A percentile compares a stretch with the other conserved stretches of the same genome.
phyloP scores from a whole-genome alignment of 2,888 invertebrate species.

The Andrena minutula region DNA sequence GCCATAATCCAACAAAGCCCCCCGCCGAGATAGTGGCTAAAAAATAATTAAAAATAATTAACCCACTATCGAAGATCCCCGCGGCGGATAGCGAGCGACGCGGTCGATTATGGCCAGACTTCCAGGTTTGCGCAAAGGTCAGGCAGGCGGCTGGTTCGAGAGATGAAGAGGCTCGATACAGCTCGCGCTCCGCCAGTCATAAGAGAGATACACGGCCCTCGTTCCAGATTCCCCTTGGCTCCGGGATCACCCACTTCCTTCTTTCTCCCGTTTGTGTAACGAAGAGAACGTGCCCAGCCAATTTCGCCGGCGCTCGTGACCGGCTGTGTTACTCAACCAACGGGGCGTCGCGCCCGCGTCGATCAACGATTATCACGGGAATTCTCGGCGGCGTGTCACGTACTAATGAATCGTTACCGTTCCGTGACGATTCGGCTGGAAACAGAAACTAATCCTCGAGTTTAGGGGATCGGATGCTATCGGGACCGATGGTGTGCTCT shows the following conservation, averaged over 20 bases:
- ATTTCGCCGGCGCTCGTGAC: constrained; percentile 46
- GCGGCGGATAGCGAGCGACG: constrained; percentile 19
- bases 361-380: constrained; percentile 56
- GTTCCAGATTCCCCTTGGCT: constrained; percentile 69
- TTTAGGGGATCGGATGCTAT: not conserved
- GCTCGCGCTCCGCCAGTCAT: constrained; percentile 25
- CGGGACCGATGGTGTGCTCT: not conserved
- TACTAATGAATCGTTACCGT: constrained; percentile 3
- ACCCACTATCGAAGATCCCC: constrained; percentile 19
- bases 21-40: constrained; percentile 10
- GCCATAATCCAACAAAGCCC: constrained; percentile 12
- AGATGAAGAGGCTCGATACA: constrained; percentile 41
- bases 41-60: constrained; percentile 41
- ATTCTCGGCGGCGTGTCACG: not conserved
- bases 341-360: constrained; percentile 36
- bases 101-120: constrained; percentile 34
- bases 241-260: constrained; percentile 59
- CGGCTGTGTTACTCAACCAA: constrained; percentile 44
- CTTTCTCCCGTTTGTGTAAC: constrained; percentile 49
- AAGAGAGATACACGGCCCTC: constrained; percentile 38
- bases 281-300: constrained; percentile 17
- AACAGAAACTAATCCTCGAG: not conserved
- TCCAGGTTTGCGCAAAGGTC: constrained; percentile 55
- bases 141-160: not conserved
- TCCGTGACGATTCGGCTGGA: not conserved